A percentile compares a stretch with the other conserved stretches of the same genome.
Conservation (phyloP, 2,888 invertebrate species). For the Ophraella communa region DNA sequence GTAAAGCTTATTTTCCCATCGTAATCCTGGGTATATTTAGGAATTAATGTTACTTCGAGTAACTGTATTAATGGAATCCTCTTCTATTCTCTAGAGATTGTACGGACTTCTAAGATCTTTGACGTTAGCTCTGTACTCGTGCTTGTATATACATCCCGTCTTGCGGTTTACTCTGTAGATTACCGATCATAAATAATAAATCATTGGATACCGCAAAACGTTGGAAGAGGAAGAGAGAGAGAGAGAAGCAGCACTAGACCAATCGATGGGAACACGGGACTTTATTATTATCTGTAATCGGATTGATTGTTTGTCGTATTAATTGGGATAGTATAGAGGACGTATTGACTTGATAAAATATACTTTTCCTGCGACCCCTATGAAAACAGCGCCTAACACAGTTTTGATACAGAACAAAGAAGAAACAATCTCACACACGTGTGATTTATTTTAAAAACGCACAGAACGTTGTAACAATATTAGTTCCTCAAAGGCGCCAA, state of each 20-base stretch:
- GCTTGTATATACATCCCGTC: slow-evolving; percentile 28
- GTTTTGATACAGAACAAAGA: too few relatives aligned
- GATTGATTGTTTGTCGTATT: background rate
- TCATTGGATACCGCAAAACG: slow-evolving; percentile 37
- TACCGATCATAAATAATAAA: slow-evolving; percentile 47
- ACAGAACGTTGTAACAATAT: too few relatives aligned
- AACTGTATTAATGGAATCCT: slow-evolving; percentile 40
- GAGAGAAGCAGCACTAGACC: too few relatives aligned
- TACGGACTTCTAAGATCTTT: slow-evolving; percentile 35
- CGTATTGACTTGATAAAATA: too few relatives aligned
- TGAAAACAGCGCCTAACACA: too few relatives aligned
- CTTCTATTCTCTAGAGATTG: slow-evolving; percentile 22
- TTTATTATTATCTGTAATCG: slow-evolving; percentile 10
- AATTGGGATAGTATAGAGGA: background rate
- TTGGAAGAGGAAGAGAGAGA: background rate
- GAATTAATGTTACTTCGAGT: slow-evolving; percentile 25
- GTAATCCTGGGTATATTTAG: slow-evolving; percentile 23
- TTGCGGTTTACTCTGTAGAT: slow-evolving; percentile 43
- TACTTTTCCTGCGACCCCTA: too few relatives aligned
- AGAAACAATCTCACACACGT: too few relatives aligned
- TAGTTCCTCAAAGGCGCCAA: too few relatives aligned
- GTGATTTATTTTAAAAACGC: too few relatives aligned
- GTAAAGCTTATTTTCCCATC: slow-evolving; percentile 11
- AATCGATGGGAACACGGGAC: background rate
- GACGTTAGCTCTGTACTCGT: slow-evolving; percentile 27